These are phyloP conservation scores for Tautogolabrus adspersus DNA, from an alignment of 2,113 vertebrate species.

Conservation along the genomic window DNA sequence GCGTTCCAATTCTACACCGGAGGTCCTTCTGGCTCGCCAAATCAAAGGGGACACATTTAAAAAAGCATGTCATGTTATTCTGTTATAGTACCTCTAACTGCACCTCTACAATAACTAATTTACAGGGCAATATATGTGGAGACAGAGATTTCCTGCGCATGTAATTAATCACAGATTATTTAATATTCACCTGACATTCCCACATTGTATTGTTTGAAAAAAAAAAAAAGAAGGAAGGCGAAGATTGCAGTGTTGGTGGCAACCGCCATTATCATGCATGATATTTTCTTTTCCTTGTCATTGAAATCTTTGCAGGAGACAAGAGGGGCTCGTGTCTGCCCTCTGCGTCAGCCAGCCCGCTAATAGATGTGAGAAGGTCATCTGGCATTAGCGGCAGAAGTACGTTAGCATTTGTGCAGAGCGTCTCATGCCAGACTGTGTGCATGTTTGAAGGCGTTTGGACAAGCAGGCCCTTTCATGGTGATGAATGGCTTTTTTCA, in stretches of 20 bases:
- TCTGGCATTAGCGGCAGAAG: constrained; percentile 96
- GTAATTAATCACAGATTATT: constrained; percentile 70
- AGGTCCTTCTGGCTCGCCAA: constrained; percentile 82
- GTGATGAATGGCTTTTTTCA: constrained; percentile 99
- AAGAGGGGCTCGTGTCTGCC: constrained; percentile 82
- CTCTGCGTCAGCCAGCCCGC: constrained; percentile 86
- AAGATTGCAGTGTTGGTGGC: constrained; percentile 67
- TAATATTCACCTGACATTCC: constrained; percentile 71
- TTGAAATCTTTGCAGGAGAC: constrained; percentile 83
- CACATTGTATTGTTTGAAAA: constrained; percentile 56
- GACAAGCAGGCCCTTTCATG: constrained; percentile 98
- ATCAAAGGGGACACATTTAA: constrained; percentile 84
- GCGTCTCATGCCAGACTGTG: constrained; percentile 94
- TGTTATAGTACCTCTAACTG: constrained; percentile 73
- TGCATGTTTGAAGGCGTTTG: constrained; percentile 95
- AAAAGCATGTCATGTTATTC: constrained; percentile 82
- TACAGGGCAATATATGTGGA: constrained; percentile 47
- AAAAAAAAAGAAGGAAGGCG: neutral
- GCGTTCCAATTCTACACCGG: constrained; percentile 82
- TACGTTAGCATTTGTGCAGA: constrained; percentile 98
- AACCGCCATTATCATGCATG: constrained; percentile 77
- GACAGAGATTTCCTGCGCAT: constrained; percentile 55
- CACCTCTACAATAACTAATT: constrained; percentile 65
- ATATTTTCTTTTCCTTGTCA: constrained; percentile 83
- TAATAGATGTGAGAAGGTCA: constrained; percentile 97